These are phyloP conservation scores for Eupsilia transversa DNA, from an alignment of 2,888 invertebrate species.

Conservation along the genomic window DNA sequence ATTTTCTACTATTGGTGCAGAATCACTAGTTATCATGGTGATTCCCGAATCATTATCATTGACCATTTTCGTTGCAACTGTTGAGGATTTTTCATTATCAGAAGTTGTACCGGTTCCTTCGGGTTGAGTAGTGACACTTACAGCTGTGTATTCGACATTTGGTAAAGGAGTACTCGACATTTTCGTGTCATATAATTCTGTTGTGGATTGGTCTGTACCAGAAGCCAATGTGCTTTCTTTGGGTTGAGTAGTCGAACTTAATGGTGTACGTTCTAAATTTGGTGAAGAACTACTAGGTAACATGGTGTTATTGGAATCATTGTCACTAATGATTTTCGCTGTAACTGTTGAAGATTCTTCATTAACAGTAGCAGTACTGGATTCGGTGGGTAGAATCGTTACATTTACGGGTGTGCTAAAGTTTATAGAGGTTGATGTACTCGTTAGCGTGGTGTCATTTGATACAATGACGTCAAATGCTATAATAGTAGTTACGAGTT, in stretches of 20 bases:
- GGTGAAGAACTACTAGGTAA: neutral
- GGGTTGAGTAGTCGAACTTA: neutral
- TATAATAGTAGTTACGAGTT: neutral
- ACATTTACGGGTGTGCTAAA: neutral
- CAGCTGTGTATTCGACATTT: neutral
- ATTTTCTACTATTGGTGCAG: neutral
- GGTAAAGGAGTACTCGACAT: neutral
- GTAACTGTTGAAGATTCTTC: neutral
- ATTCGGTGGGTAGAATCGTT: neutral
- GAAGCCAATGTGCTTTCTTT: neutral
- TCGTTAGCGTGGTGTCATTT: constrained; percentile 14
- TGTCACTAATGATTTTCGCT: neutral
- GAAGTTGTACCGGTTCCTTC: neutral
- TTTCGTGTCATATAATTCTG: neutral
- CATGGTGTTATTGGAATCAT: neutral
- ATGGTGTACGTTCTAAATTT: neutral
- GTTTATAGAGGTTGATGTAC: neutral
- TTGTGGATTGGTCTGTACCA: neutral
- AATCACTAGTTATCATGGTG: neutral
- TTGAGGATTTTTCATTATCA: neutral
- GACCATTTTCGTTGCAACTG: neutral
- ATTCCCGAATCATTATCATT: neutral
- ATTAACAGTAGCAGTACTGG: neutral
- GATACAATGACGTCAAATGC: neutral
- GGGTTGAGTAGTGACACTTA: neutral